Conservation (phyloP, 37 sponge, comb jelly and placozoan genomes). For the Tethya wilhelma region DNA sequence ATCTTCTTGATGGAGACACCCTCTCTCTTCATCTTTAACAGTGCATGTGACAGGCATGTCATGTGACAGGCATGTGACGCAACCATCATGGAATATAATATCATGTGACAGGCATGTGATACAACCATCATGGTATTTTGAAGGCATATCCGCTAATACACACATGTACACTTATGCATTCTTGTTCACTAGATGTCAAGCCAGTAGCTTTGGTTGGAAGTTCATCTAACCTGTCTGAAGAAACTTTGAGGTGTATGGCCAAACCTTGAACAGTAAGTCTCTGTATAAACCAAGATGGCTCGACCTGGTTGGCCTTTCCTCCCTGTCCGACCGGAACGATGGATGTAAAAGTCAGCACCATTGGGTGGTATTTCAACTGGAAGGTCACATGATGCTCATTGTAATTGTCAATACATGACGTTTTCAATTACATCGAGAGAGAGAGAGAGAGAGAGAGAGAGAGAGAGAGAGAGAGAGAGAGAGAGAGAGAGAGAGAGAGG, state of each 20-base stretch:
- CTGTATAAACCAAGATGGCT: constrained; percentile 15
- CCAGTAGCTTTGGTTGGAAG: not conserved
- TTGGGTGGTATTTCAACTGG: constrained; percentile 55
- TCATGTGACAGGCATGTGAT: not conserved
- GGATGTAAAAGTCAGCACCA: constrained; percentile 64
- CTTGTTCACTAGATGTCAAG: not conserved
- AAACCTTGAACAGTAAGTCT: not conserved
- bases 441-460: too few relatives aligned
- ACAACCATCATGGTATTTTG: too few relatives aligned
- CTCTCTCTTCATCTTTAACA: constrained; percentile 4
- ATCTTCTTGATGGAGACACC: not conserved
- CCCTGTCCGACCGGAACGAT: constrained; percentile 67
- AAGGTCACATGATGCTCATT: not conserved
- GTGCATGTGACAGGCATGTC: too few relatives aligned
- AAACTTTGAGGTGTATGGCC: not conserved
- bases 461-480: not conserved
- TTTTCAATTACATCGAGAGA: too few relatives aligned
- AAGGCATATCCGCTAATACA: too few relatives aligned
- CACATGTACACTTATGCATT: too few relatives aligned
- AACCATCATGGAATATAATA: not conserved
- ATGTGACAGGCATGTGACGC: not conserved
- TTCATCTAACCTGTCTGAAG: constrained; percentile 5
- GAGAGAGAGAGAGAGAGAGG: constrained; percentile 10
- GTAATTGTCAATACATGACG: too few relatives aligned
- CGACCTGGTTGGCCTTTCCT: constrained; percentile 39